Percentiles rank a stretch among this genome's conserved stretches.
phyloP scores from a whole-genome alignment of 2,888 invertebrate species.

The Kuschelorhynchus macadamiae region DNA sequence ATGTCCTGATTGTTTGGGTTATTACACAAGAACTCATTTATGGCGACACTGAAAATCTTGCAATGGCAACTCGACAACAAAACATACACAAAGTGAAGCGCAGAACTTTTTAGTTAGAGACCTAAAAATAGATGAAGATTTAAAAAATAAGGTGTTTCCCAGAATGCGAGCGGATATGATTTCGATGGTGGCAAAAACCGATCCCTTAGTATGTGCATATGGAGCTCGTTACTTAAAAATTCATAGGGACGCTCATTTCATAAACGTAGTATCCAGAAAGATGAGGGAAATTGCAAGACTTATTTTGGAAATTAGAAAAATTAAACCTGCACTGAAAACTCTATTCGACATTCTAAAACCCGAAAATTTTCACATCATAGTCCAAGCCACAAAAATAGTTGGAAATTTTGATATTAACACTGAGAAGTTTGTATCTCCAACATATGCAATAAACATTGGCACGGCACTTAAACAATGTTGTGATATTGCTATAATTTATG shows the following conservation, averaged over 20 bases:
- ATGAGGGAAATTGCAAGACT: slow-evolving; percentile 33
- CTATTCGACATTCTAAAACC: slow-evolving; percentile 2
- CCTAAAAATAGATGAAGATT: neutral
- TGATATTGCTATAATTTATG: neutral
- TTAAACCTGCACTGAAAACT: slow-evolving; percentile 19
- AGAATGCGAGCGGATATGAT: slow-evolving; percentile 19
- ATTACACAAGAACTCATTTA: slow-evolving; percentile 50
- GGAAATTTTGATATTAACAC: neutral
- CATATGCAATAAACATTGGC: neutral
- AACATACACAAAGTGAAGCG: neutral
- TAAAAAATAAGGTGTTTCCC: slow-evolving; percentile 23
- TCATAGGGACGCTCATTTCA: slow-evolving; percentile 42
- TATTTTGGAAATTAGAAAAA: slow-evolving; percentile 9
- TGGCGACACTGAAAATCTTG: slow-evolving; percentile 49
- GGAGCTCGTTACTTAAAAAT: slow-evolving; percentile 33
- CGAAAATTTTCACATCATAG: slow-evolving; percentile 13
- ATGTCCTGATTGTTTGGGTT: slow-evolving; percentile 51
- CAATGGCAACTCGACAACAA: neutral
- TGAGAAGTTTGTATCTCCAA: neutral
- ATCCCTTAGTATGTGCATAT: slow-evolving; percentile 28
- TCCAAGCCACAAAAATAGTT: neutral
- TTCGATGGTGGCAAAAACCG: slow-evolving; percentile 28
- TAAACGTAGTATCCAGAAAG: slow-evolving; percentile 33
- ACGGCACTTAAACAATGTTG: neutral
- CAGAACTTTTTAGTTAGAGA: neutral